Conservation (phyloP, 2,797 vertebrate species). For the Peromyscus nudipes region DNA sequence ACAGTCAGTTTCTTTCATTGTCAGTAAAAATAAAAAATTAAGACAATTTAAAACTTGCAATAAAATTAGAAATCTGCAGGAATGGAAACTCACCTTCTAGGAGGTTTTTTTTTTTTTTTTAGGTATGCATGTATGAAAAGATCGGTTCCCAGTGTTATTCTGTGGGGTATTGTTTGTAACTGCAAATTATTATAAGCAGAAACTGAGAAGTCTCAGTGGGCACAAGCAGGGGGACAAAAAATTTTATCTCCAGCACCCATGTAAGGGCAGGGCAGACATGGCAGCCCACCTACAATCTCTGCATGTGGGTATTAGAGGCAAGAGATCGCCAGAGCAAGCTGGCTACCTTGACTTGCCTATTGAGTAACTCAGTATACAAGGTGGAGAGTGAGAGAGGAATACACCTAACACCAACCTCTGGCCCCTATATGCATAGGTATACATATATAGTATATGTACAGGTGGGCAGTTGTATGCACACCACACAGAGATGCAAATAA, state of each 20-base stretch:
- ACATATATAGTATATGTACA: neutral
- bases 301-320: neutral
- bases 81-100: neutral
- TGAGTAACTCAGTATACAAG: neutral
- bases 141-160: neutral
- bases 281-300: neutral
- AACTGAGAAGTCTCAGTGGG: neutral
- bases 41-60: neutral
- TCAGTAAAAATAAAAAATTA: neutral
- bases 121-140: neutral
- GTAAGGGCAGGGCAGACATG: neutral
- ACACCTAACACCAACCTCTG: neutral
- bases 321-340: neutral
- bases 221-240: neutral
- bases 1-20: neutral
- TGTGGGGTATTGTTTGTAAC: neutral
- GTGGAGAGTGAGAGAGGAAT: neutral
- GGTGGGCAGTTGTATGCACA: neutral
- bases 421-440: too few relatives aligned
- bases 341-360: neutral
- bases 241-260: neutral
- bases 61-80: neutral
- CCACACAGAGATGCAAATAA: neutral
- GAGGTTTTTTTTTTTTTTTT: neutral
- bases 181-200: conserved; percentile 13